A percentile compares a stretch with the other conserved stretches of the same genome.
Conservation (phyloP, 1,140 invertebrate species). For the Zaprionus tsacasi region DNA sequence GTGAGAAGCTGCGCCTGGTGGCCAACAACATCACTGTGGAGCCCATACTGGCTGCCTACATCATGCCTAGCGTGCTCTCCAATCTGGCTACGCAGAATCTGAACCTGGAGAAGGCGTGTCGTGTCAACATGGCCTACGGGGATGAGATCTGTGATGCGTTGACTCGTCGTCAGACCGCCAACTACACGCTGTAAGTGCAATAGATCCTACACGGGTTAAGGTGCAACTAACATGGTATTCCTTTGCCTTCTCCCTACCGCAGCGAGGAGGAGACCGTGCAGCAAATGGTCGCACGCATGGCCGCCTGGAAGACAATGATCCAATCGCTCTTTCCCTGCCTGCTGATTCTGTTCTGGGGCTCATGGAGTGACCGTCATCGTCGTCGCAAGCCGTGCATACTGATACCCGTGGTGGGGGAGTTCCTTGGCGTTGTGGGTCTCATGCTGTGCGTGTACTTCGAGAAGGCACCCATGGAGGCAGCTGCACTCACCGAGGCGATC, state of each 20-base stretch:
- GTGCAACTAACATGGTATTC: neutral
- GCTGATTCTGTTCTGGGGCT: conserved; percentile 91
- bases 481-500: conserved; percentile 90
- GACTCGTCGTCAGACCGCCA: conserved; percentile 88
- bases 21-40: conserved; percentile 91
- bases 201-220: neutral
- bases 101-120: conserved; percentile 93
- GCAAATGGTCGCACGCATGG: conserved; percentile 90
- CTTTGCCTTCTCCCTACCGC: neutral
- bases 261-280: conserved; percentile 90
- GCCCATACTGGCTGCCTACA: conserved; percentile 91
- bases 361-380: conserved; percentile 90
- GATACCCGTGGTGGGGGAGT: conserved; percentile 92
- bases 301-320: conserved; percentile 91
- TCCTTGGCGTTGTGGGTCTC: conserved; percentile 90
- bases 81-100: conserved; percentile 92
- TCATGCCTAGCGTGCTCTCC: conserved; percentile 91
- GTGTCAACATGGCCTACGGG: conserved; percentile 90
- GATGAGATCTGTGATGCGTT: conserved; percentile 90
- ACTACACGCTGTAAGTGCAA: conserved; percentile 86
- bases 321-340: conserved; percentile 90
- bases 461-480: conserved; percentile 91
- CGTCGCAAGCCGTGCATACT: conserved; percentile 93
- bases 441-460: conserved; percentile 92
- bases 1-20: conserved; percentile 86